These are phyloP conservation scores for Pygmarrhopalites habei DNA, from an alignment of 1,140 invertebrate genomes.

Conservation along the genomic window DNA sequence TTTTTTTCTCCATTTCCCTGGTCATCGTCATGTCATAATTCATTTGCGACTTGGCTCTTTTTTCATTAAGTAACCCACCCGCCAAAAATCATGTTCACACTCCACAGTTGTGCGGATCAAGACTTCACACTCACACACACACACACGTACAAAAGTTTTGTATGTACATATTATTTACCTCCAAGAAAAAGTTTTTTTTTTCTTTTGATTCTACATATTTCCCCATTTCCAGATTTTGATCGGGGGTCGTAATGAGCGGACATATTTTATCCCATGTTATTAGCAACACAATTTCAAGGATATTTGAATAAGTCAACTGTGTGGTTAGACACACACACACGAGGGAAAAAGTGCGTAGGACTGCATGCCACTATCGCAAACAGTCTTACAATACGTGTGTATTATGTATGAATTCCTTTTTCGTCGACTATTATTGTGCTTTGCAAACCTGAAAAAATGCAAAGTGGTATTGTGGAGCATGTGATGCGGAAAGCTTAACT, in stretches of 20 bases:
- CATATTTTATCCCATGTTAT: background rate
- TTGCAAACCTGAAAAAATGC: background rate
- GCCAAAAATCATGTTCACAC: too few species aligned
- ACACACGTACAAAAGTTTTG: too few species aligned
- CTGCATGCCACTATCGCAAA: background rate
- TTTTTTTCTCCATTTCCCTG: background rate
- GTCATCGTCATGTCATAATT: background rate
- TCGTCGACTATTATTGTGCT: background rate
- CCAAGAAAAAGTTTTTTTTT: too few species aligned
- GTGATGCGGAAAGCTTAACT: constrained; percentile 1
- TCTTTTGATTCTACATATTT: too few species aligned
- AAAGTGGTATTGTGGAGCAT: background rate
- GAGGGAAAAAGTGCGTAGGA: background rate
- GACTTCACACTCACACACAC: too few species aligned
- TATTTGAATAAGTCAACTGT: background rate
- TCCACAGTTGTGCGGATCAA: too few species aligned
- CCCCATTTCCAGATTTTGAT: too few species aligned
- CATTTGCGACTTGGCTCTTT: too few species aligned
- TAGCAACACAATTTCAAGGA: background rate
- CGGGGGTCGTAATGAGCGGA: too few species aligned
- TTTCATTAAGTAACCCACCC: too few species aligned
- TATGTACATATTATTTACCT: too few species aligned
- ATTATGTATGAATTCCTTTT: background rate
- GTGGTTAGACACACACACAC: background rate
- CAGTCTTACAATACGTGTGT: background rate